Base-by-base conservation (phyloP, 2,888 invertebrate genomes). In the Heliconius ethilla region DNA sequence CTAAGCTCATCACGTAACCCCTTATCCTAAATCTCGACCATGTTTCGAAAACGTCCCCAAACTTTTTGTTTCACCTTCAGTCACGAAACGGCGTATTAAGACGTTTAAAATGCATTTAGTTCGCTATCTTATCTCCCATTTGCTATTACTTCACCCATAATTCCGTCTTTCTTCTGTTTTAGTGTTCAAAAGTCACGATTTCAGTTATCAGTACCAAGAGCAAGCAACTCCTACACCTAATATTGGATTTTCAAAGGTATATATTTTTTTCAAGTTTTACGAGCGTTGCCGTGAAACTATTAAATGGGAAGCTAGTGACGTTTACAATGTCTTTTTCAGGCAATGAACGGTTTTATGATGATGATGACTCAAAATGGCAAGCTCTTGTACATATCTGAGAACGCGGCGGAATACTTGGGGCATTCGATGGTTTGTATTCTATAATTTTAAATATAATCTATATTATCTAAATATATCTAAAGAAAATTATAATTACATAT, bases 331-430 rank as follows among this genome's bases (percentile, higher is more conserved):
- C 86, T 89, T 96, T 84, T 96, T 84, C 96, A 99, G 99, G 98
- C 99, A 82, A 96, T 99, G 91, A 98, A 98, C 90, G 99, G 99
- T 83, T 99, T 99, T 93, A 96, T 99, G 88, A 98, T 99, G 97
- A 99, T 99, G 98, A 97, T 99, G 96, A 99, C 99, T 78, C 98
- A 99, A 92, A 98, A 98, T 91, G 99, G 99, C 82, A 99, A 99
- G 95, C 96, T 99, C 84, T 96, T 99, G 87, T 99, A 99, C 95
- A 99, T 99, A 94, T 99, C 99, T 79, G 99, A 99, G 95, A 99
- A 99, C 94, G 99, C 99, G 70, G 99, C 99, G 59, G 99, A 99
- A 95, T 99, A 99, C 94, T 96, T 99, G 85, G 99, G 99, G 85
- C 99, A 99, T 95, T 99, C 99, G 77, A 99, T 99, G 98, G 99